Evolutionary conservation across 2,797 vertebrate species (phyloP).

Genomic region (Mionectes olivaceus): DNA sequence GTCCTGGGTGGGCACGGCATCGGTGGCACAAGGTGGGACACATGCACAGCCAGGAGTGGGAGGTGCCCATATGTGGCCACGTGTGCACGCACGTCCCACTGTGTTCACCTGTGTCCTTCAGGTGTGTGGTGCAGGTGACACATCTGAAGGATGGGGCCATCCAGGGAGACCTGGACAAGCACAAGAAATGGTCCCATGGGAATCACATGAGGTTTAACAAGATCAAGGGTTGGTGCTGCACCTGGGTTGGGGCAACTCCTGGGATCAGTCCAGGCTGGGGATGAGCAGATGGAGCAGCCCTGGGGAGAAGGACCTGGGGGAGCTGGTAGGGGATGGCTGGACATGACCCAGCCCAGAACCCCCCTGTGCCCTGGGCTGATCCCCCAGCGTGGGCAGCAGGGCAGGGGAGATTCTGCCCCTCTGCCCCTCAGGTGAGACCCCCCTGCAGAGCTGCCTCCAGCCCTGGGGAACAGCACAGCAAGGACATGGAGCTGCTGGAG

Average conservation of each 20-base stretch:
- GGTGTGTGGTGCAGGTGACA: neutral
- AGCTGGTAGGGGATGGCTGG: neutral
- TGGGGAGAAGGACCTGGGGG: neutral
- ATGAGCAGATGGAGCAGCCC: neutral
- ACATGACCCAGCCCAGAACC: neutral
- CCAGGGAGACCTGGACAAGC: neutral
- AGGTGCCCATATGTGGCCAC: accelerated
- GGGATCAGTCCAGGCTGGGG: neutral
- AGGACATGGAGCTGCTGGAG: neutral
- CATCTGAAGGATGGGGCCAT: neutral
- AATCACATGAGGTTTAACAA: neutral
- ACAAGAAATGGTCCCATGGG: neutral
- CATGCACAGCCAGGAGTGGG: accelerated
- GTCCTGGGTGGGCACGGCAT: neutral
- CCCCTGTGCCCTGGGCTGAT: accelerated
- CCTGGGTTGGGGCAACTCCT: no score
- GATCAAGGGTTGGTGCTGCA: neutral
- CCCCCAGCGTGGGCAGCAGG: neutral
- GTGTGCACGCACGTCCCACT: accelerated
- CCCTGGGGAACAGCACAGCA: neutral
- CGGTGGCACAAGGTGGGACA: accelerated
- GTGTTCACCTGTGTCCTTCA: neutral
- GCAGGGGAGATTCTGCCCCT: neutral
- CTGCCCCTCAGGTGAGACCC: neutral
- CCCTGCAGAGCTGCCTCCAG: neutral